Evolutionary conservation across 1,140 invertebrate species (phyloP).

Genomic region (Battus philenor): DNA sequence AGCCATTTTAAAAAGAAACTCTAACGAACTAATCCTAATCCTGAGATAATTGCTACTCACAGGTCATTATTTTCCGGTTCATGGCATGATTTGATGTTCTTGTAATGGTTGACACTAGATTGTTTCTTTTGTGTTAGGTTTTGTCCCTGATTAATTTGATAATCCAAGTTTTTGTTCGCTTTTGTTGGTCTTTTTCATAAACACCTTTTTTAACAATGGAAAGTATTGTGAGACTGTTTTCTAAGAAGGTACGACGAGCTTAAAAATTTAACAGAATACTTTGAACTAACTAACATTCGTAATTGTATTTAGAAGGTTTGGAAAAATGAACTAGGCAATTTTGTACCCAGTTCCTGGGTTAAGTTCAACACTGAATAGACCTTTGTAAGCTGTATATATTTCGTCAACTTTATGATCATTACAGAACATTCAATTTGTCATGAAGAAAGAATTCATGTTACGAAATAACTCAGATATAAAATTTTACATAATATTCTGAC

Average conservation of each 20-base stretch:
- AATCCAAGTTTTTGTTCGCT: background rate
- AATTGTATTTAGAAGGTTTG: too few relatives aligned
- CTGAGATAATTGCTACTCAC: slow-evolving; percentile 2
- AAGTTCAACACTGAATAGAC: too few relatives aligned
- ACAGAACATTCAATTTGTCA: too few relatives aligned
- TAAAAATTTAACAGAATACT: background rate
- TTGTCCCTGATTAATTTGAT: slow-evolving; percentile 11
- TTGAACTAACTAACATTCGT: too few relatives aligned
- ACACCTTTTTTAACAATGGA: background rate
- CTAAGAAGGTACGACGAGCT: background rate
- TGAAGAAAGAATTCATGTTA: too few relatives aligned
- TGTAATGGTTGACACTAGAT: slow-evolving; percentile 7
- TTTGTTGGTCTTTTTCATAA: background rate
- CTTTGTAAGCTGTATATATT: too few relatives aligned
- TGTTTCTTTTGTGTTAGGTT: slow-evolving; percentile 1
- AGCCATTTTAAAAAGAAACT: slow-evolving; percentile 1
- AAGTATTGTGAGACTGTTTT: too few relatives aligned
- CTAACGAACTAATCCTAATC: slow-evolving; percentile 7
- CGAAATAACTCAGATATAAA: too few relatives aligned
- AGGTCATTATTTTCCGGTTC: background rate
- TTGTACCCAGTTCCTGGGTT: too few relatives aligned
- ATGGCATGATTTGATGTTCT: slow-evolving; percentile 3
- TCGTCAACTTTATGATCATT: too few relatives aligned
- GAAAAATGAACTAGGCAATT: too few relatives aligned
- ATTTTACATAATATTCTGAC: too few relatives aligned